Evolutionary conservation across 2,797 vertebrate genomes (phyloP), one percentile per base, ranked within the genome.

Genomic region (Aldrovandia affinis): DNA sequence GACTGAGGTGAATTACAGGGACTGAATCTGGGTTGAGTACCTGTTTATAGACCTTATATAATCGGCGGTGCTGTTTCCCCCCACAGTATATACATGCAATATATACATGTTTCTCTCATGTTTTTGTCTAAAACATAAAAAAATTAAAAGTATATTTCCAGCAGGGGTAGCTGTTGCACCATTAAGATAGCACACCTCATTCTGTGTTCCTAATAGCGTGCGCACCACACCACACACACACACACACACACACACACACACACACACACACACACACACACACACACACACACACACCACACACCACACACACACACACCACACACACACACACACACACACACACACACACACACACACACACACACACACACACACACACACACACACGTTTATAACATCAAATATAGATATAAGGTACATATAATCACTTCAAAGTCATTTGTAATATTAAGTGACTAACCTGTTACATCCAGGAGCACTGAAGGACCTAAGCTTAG

Each of bases 401-500:
- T n/a, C n/a, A n/a, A n/a, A n/a, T n/a, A n/a, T n/a, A n/a, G n/a
- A n/a, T n/a, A n/a, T n/a, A n/a, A n/a, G n/a, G n/a, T n/a, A n/a
- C n/a, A n/a, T n/a, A n/a, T n/a, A n/a, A n/a, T 52, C 50, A 9
- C 25, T 25, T 77, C 10, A 77, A 44, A 77, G 42, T 44, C n/a
- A 47, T 80, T 8, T 30, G 18, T n/a, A 52, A 2, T 30, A 82
- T 22, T 14, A 33, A 50, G 3, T 0, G 52, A 87, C 88, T 52
- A 0, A 98, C 98, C 98, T 92, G 97, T 97, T 65, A 92, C 85
- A 83, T 94, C 89, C 0, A 97, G 91, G 57, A 98, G 83, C 0
- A 93, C 84, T 2, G 93, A 84, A 0, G 96, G 89, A 20, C 81
- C 85, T 78, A 96, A 88, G 59, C 81, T 80, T 7, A 91, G 81